Evolutionary conservation across 2,113 vertebrate species (phyloP).

Genomic region (Rhegmatorhina hoffmannsi): DNA sequence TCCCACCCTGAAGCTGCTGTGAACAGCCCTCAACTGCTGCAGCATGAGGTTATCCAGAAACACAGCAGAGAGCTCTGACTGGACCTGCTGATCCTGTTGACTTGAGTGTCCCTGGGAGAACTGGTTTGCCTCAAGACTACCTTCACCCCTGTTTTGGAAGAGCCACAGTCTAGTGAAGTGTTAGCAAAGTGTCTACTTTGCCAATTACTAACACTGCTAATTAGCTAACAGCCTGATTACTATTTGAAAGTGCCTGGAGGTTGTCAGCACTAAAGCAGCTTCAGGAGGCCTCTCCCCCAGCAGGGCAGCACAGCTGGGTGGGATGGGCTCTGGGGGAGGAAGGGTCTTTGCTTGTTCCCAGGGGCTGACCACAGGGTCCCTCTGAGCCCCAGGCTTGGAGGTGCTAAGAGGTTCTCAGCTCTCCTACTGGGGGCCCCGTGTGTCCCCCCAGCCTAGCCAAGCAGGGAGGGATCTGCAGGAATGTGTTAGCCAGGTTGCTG

Average conservation of each 20-base stretch:
- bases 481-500: too few species aligned
- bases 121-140: neutral
- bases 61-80: neutral
- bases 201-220: neutral
- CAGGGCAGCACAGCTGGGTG: neutral
- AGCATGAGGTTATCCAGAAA: neutral
- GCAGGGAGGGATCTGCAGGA: neutral
- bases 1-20: neutral
- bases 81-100: neutral
- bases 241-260: neutral
- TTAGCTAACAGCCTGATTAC: neutral
- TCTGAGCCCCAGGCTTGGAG: neutral
- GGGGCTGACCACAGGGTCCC: neutral
- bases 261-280: neutral
- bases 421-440: accelerated
- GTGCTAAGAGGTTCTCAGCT: neutral
- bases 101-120: neutral
- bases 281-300: neutral
- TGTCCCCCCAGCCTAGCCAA: too few species aligned
- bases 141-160: neutral
- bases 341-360: accelerated
- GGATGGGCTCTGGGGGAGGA: accelerated
- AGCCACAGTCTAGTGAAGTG: accelerated
- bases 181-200: neutral
- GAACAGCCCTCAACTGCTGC: neutral